These are phyloP conservation scores for Microtus ochrogaster DNA, from an alignment of 2,113 vertebrate species.

Conservation along the genomic window DNA sequence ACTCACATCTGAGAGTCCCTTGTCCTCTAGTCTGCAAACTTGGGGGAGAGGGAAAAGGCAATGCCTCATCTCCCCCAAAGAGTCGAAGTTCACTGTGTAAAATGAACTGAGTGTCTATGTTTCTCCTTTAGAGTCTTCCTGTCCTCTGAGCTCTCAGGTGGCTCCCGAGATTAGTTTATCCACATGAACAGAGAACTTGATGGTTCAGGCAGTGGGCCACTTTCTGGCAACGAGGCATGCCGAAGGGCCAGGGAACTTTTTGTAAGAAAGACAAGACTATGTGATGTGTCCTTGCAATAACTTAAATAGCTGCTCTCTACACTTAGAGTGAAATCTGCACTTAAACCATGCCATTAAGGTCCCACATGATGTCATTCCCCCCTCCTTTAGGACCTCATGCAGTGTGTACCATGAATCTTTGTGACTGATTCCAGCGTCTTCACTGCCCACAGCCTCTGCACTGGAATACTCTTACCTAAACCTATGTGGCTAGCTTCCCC, in stretches of 20 bases:
- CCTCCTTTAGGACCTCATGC: neutral
- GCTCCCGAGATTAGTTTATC: neutral
- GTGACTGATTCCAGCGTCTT: neutral
- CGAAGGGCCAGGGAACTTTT: neutral
- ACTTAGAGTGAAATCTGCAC: neutral
- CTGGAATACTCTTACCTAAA: neutral
- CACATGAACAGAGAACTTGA: neutral
- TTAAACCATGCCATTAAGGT: neutral
- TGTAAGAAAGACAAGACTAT: neutral
- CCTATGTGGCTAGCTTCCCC: neutral
- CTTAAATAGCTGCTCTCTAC: neutral
- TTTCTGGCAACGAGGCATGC: neutral
- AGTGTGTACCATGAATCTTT: neutral
- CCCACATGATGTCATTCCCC: neutral
- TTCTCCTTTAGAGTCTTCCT: neutral
- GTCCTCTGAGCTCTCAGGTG: neutral
- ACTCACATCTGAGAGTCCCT: neutral
- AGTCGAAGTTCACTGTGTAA: neutral
- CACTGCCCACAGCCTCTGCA: neutral
- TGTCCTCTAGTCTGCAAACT: neutral
- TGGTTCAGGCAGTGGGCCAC: neutral
- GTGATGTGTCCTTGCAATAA: neutral
- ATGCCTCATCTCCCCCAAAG: neutral
- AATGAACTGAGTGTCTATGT: too few species aligned
- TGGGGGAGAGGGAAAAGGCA: neutral